Evolutionary conservation across 2,888 invertebrate species (phyloP).

Genomic region (Cabera pusaria): DNA sequence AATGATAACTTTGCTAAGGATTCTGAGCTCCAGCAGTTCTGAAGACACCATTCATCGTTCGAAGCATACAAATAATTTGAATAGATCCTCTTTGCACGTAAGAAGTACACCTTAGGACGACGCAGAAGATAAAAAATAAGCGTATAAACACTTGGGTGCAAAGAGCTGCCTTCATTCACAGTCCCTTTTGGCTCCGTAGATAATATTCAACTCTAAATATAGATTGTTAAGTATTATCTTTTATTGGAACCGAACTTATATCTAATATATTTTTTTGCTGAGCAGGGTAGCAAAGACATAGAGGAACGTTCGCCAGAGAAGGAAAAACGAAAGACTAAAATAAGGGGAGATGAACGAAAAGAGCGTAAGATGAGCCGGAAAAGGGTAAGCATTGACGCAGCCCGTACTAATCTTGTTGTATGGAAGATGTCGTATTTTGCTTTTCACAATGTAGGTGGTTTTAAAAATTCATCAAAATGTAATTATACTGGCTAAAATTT

Average conservation of each 20-base stretch:
- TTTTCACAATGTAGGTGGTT: too few species aligned
- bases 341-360: slow-evolving; percentile 84
- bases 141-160: background rate
- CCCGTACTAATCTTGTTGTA: slow-evolving; percentile 10
- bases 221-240: slow-evolving; percentile 2
- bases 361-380: slow-evolving; percentile 92
- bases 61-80: too few species aligned
- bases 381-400: slow-evolving; percentile 80
- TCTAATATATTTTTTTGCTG: slow-evolving; percentile 36
- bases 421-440: too few species aligned
- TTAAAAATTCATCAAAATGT: too few species aligned
- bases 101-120: too few species aligned
- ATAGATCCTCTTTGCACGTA: too few species aligned
- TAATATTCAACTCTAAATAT: background rate
- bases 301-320: slow-evolving; percentile 85
- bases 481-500: too few species aligned
- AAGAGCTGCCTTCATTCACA: slow-evolving; percentile 49
- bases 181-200: slow-evolving; percentile 48
- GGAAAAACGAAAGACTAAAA: slow-evolving; percentile 88
- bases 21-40: too few species aligned
- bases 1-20: too few species aligned
- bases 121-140: background rate
- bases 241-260: slow-evolving; percentile 5
- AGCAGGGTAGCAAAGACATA: slow-evolving; percentile 83
- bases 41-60: too few species aligned